Base-by-base conservation (phyloP, 2,888 invertebrate genomes). In the Macaria notata region DNA sequence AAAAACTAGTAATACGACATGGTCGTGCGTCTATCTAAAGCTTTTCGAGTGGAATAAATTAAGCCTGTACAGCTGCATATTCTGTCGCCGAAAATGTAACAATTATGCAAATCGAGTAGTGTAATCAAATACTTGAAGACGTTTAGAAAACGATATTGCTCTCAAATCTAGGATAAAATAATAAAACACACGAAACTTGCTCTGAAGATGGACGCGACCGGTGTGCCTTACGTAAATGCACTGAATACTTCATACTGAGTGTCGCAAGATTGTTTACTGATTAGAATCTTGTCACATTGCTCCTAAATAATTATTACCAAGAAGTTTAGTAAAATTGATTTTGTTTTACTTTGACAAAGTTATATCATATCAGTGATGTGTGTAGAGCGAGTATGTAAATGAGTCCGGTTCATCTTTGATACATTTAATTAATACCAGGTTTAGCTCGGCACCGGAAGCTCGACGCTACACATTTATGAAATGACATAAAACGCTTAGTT, bases 81-180 rank as follows among this genome's bases (percentile, higher is more conserved):
- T 55, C 55, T 59, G 59, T 58, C 62, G 62, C 59, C 63, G 62
- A 64, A 68, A 69, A 68, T 65, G 68, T 62, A 49, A 72, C 72
- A 66, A 65, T 66, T 72, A 71, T 70, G 69, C 63, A 63, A 69
- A 71, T 71, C 49, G 59, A 45, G 29, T 45, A 59, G 56, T 68
- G 70, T 71, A 71, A 68, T 71, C 69, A 64, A 72, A 73, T 66
- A 73, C 65, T 72, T 66, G 68, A 65, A 65, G 60, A 63, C 49
- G 70, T 76, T 77, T 78, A 73, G 75, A 75, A 73, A 73, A 70
- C 73, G 71, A 79, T 79, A 77, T 72, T 72, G 73, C 66, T 74
- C 71, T 63, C 66, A 68, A 76, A 81, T 76, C 75, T 81, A 80
- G 82, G 79, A 82, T 83, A 75, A 70, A 68, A 81, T 77, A 83